phyloP scores from a whole-genome alignment of 2,113 vertebrate genomes.

The Hippotragus niger region DNA sequence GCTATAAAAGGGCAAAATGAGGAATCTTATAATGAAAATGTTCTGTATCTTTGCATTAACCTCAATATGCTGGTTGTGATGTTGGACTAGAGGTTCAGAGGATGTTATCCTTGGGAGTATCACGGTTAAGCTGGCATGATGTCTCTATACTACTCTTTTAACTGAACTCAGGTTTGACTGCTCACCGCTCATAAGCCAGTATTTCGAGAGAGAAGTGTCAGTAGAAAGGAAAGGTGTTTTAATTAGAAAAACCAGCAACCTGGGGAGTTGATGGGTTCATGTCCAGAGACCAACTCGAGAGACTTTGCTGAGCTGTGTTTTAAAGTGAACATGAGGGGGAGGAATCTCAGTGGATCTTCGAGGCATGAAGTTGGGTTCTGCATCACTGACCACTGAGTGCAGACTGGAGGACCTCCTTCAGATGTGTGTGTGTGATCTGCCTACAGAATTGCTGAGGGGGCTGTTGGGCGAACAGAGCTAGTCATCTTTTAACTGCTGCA shows the following conservation, averaged over 20 bases:
- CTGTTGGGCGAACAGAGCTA: neutral
- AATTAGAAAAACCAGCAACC: neutral
- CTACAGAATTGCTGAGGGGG: neutral
- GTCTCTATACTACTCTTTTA: neutral
- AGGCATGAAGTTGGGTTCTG: neutral
- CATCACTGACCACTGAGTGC: neutral
- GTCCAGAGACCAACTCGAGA: neutral
- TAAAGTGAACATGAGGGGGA: neutral
- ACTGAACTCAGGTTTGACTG: neutral
- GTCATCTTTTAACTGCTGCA: neutral
- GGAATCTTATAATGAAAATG: neutral
- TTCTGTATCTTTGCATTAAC: neutral
- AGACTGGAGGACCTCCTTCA: neutral
- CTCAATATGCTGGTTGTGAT: rapidly evolving
- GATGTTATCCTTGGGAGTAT: neutral
- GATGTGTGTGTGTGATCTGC: neutral
- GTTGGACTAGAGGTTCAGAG: neutral
- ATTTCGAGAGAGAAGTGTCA: neutral
- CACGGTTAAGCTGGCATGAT: neutral
- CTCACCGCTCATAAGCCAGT: rapidly evolving
- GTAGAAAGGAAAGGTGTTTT: neutral
- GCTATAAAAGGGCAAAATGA: neutral
- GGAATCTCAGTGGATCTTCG: neutral
- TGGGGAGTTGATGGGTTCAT: neutral
- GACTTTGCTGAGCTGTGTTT: neutral